These are phyloP conservation scores for Arenaria interpres DNA, from an alignment of 2,113 vertebrate genomes.

Conservation along the genomic window DNA sequence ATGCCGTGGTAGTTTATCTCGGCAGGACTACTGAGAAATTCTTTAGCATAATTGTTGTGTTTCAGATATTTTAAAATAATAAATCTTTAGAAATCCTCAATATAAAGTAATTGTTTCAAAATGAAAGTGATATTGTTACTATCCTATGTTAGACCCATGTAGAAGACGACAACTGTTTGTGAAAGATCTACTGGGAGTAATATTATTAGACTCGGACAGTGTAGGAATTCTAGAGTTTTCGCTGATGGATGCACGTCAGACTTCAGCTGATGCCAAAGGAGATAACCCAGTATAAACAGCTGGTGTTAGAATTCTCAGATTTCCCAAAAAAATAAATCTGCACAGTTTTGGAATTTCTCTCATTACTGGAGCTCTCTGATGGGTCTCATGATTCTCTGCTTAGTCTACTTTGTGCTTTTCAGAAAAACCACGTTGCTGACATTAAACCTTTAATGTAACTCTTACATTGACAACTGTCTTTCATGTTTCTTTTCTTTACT, in stretches of 20 bases:
- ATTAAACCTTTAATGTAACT: background rate
- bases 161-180: background rate
- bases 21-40: background rate
- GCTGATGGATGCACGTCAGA: background rate
- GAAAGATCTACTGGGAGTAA: background rate
- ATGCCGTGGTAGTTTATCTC: background rate
- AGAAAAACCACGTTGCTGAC: background rate
- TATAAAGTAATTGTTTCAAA: background rate
- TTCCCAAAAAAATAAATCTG: background rate
- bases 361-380: background rate
- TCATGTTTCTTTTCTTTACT: background rate
- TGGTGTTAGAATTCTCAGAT: background rate
- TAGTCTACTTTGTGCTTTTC: background rate
- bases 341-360: background rate
- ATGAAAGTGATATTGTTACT: background rate
- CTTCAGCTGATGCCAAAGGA: slow-evolving; percentile 4
- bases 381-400: background rate
- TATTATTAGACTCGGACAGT: background rate
- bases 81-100: background rate
- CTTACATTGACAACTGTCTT: background rate
- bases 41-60: background rate
- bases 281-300: slow-evolving; percentile 29
- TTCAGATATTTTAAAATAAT: background rate
- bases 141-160: background rate
- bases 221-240: background rate